phyloP scores from a whole-genome alignment of 2,797 vertebrate genomes.

The Clangula hyemalis region DNA sequence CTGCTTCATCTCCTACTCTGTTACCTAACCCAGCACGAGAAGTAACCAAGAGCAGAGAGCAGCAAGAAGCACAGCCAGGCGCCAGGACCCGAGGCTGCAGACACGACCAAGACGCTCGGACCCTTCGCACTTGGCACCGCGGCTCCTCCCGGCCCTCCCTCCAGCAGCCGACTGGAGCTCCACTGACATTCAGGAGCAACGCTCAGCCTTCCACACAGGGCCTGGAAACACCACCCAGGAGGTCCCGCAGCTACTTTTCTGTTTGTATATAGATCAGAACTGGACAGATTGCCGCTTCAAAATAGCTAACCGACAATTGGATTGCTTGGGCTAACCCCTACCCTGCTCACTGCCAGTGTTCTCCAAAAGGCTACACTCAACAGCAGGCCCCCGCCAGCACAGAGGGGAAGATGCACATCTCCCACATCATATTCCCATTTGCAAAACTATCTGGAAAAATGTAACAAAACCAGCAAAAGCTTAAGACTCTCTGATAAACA shows the following conservation, averaged over 20 bases:
- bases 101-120: fast-evolving
- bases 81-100: neutral
- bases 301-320: fast-evolving
- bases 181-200: fast-evolving
- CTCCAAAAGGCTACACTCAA: neutral
- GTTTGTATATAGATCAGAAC: neutral
- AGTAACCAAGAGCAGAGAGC: neutral
- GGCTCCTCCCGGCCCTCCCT: neutral
- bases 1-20: neutral
- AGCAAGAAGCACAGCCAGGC: fast-evolving
- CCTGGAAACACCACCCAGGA: neutral
- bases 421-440: fast-evolving
- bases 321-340: neutral
- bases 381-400: neutral
- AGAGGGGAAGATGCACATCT: fast-evolving
- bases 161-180: too few relatives aligned
- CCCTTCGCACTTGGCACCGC: too few relatives aligned
- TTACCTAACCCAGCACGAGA: neutral
- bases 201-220: neutral
- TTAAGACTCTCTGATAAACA: neutral
- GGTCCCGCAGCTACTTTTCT: neutral
- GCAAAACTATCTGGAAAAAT: neutral
- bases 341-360: neutral
- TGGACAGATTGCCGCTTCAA: neutral
- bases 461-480: neutral